These are phyloP conservation scores for Scaptomyza montana DNA, from an alignment of 1,140 invertebrate genomes.

Conservation along the genomic window DNA sequence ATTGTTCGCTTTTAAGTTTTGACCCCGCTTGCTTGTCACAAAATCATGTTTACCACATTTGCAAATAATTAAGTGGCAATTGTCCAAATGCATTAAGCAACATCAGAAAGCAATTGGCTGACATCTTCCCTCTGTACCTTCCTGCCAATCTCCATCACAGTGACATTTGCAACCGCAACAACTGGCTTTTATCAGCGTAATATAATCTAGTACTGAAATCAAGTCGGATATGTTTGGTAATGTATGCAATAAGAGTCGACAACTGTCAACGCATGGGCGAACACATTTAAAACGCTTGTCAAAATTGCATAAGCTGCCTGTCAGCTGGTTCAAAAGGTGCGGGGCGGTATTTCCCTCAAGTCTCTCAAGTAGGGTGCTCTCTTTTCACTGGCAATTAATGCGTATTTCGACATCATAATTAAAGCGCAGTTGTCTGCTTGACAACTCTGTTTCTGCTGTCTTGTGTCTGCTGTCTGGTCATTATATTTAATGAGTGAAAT, in stretches of 20 bases:
- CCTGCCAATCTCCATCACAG: no score
- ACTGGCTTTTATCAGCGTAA: slow-evolving; percentile 56
- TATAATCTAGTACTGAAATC: slow-evolving; percentile 72
- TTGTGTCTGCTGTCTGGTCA: slow-evolving; percentile 68
- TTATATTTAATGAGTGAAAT: slow-evolving; percentile 72
- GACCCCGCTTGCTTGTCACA: slow-evolving; percentile 8
- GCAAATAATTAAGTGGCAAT: slow-evolving; percentile 76
- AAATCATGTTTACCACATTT: slow-evolving; percentile 58
- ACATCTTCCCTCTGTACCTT: background rate
- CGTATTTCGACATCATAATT: slow-evolving; percentile 82
- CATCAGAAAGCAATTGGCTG: slow-evolving; percentile 57
- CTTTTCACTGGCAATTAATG: slow-evolving; percentile 77
- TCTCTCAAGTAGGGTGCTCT: slow-evolving; percentile 27
- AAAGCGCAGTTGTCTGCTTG: slow-evolving; percentile 57
- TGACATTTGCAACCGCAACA: slow-evolving; percentile 12
- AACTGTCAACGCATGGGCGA: slow-evolving; percentile 73
- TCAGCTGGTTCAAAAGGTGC: slow-evolving; percentile 42
- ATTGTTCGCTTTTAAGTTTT: slow-evolving; percentile 34
- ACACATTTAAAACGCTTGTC: slow-evolving; percentile 74
- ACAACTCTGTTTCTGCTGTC: slow-evolving; percentile 51
- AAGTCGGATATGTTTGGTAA: slow-evolving; percentile 46
- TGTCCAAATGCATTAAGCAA: slow-evolving; percentile 73
- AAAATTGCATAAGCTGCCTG: slow-evolving; percentile 75
- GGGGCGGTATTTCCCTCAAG: slow-evolving; percentile 1
- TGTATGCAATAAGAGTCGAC: slow-evolving; percentile 70